These are phyloP conservation scores for Zoanthus solanderi DNA, from an alignment of 92 coral and sea anemone genomes.

Conservation along the genomic window DNA sequence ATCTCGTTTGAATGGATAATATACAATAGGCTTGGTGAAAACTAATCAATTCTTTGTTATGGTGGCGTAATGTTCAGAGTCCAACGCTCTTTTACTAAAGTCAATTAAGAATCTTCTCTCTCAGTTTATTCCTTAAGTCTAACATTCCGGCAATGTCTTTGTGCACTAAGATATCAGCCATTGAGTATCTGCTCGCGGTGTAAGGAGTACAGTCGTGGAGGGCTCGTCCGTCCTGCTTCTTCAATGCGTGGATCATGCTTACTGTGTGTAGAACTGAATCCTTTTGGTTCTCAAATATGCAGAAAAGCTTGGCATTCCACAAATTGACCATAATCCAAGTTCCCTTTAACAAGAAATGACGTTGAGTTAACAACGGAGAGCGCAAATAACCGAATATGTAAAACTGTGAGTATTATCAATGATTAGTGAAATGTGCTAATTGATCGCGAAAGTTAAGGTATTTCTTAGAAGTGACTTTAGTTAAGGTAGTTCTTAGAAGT, in stretches of 20 bases:
- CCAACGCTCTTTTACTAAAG: background rate
- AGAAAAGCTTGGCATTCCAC: slow-evolving; percentile 93
- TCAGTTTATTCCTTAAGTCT: slow-evolving; percentile 73
- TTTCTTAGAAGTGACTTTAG: too few relatives aligned
- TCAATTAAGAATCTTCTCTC: slow-evolving; percentile 69
- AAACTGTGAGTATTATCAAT: background rate
- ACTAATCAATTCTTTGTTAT: too few relatives aligned
- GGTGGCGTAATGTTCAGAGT: too few relatives aligned
- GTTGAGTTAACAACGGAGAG: background rate
- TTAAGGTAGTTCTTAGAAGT: too few relatives aligned
- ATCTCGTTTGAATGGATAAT: too few relatives aligned
- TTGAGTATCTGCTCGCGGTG: slow-evolving; percentile 62
- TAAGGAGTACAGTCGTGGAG: slow-evolving; percentile 37
- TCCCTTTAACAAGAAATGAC: slow-evolving; percentile 62
- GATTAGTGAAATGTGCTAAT: background rate
- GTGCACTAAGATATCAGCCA: slow-evolving; percentile 83
- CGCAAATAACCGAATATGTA: background rate
- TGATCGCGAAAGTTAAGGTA: too few relatives aligned
- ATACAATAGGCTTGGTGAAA: too few relatives aligned
- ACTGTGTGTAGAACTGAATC: slow-evolving; percentile 73
- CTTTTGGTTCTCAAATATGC: slow-evolving; percentile 65
- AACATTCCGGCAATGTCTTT: slow-evolving; percentile 89
- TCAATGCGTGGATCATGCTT: slow-evolving; percentile 69
- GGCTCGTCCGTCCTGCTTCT: slow-evolving; percentile 48
- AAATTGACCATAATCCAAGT: slow-evolving; percentile 79